A percentile compares a stretch with the other conserved stretches of the same genome.
Conservation (phyloP, 1,140 invertebrate species). For the Cyclina sinensis region DNA sequence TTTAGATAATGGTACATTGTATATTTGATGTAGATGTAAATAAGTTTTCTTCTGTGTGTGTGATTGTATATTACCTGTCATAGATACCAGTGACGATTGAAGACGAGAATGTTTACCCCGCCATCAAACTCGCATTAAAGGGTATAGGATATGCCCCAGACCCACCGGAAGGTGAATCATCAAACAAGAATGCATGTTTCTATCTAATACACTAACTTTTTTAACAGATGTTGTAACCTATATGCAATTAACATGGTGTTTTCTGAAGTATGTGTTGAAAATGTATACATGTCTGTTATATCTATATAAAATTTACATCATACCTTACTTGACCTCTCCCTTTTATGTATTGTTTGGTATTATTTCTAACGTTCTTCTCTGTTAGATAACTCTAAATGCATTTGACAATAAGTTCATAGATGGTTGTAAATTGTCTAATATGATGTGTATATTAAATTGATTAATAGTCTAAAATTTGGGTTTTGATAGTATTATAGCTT, state of each 20-base stretch:
- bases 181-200: neutral
- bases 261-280: neutral
- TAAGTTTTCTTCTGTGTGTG: no score
- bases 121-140: slow-evolving; percentile 71
- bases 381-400: neutral
- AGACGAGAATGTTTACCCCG: slow-evolving; percentile 93
- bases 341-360: no score
- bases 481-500: no score
- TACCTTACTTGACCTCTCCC: no score
- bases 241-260: neutral
- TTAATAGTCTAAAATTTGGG: no score
- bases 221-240: neutral
- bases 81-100: slow-evolving; percentile 95
- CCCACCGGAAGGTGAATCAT: neutral
- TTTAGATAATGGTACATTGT: no score
- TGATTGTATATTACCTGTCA: neutral
- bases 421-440: no score
- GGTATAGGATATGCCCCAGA: slow-evolving; percentile 68
- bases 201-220: neutral
- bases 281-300: no score
- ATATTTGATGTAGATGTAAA: no score
- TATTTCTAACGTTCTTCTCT: no score
- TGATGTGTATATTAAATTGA: neutral
- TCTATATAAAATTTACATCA: no score
- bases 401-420: no score